A percentile compares a stretch with the other conserved stretches of the same genome.
phyloP scores from a whole-genome alignment of 2,113 vertebrate species.

The Rhea pennata region DNA sequence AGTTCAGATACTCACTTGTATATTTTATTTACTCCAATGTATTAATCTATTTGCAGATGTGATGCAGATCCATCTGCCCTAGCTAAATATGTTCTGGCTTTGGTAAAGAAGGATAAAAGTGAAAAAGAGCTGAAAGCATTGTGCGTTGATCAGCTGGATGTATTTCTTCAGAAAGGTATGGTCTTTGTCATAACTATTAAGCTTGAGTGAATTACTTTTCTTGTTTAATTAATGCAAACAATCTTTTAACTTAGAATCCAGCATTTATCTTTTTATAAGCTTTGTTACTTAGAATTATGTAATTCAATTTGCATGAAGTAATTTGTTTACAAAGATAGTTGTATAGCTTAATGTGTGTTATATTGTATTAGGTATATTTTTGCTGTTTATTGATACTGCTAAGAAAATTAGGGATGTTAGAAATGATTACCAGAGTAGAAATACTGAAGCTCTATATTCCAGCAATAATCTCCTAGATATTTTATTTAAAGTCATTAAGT shows the following conservation, averaged over 20 bases:
- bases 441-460: background rate
- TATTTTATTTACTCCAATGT: background rate
- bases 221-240: background rate
- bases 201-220: background rate
- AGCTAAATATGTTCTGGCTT: constrained; percentile 97
- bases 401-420: background rate
- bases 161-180: constrained; percentile 98
- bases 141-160: constrained; percentile 98
- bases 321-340: background rate
- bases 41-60: constrained; percentile 81
- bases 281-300: background rate
- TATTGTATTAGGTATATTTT: background rate
- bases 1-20: background rate
- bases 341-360: background rate
- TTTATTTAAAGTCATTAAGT: background rate
- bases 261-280: background rate
- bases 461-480: background rate
- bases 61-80: constrained; percentile 98
- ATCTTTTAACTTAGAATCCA: fast-evolving
- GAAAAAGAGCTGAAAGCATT: constrained; percentile 96
- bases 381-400: background rate
- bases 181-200: background rate
- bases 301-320: background rate
- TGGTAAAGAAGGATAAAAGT: constrained; percentile 99
- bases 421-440: background rate